Percentiles rank a stretch among this genome's conserved stretches.
phyloP scores from a whole-genome alignment of 2,113 vertebrate genomes.

The Pseudopipra pipra region DNA sequence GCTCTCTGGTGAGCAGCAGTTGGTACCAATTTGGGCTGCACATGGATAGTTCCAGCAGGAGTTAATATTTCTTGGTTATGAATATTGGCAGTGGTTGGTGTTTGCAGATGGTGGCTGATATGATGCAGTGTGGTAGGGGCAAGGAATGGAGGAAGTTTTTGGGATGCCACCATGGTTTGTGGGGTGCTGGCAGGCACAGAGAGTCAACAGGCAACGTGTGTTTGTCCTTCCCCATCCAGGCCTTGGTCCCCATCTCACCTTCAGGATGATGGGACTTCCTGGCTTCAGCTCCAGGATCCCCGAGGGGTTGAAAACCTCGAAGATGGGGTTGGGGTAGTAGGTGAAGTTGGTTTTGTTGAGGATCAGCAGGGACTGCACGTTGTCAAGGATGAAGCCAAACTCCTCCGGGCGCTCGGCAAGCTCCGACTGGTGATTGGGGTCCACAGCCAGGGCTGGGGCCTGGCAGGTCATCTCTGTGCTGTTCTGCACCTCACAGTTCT shows the following conservation, averaged over 20 bases:
- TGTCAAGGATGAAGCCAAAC: constrained; percentile 96
- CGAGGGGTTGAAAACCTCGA: constrained; percentile 87
- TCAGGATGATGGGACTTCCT: constrained; percentile 94
- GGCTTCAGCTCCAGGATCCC: constrained; percentile 95
- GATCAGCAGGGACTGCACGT: constrained; percentile 87
- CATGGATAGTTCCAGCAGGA: not conserved
- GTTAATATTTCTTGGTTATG: not conserved
- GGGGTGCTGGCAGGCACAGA: not conserved
- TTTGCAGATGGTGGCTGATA: not conserved
- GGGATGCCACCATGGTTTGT: not conserved
- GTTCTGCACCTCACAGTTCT: constrained; percentile 90
- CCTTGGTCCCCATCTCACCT: constrained; percentile 74
- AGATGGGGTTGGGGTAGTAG: constrained; percentile 94
- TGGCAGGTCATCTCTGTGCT: constrained; percentile 92
- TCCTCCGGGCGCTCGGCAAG: constrained; percentile 87
- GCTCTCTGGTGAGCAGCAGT: not conserved
- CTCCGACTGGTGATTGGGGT: constrained; percentile 80
- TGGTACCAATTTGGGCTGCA: not conserved
- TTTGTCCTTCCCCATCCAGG: not conserved
- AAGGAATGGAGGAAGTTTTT: not conserved
- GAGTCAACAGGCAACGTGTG: not conserved
- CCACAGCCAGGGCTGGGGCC: constrained; percentile 86
- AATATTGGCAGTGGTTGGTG: not conserved
- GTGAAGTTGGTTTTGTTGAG: constrained; percentile 95
- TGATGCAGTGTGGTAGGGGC: not conserved